These are phyloP conservation scores for Doris montereyensis DNA, from an alignment of 2,888 invertebrate species.

Conservation along the genomic window DNA sequence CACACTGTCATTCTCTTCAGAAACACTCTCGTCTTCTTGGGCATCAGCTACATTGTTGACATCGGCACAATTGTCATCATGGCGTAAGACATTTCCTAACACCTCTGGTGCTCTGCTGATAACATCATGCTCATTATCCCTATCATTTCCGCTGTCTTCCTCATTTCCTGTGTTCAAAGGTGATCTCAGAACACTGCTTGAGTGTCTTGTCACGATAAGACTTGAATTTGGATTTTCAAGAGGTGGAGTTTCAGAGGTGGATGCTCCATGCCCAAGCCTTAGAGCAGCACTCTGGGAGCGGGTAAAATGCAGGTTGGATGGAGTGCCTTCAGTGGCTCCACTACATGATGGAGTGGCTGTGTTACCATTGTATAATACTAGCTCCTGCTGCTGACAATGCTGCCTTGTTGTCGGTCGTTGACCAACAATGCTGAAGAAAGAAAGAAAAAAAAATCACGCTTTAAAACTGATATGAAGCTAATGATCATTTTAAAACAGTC, in stretches of 20 bases:
- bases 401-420: conserved; percentile 30
- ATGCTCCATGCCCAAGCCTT: conserved; percentile 34
- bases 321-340: conserved; percentile 32
- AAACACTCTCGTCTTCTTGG: conserved; percentile 31
- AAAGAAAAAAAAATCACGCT: too few species aligned
- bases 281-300: conserved; percentile 37
- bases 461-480: too few species aligned
- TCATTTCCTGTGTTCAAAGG: conserved; percentile 16
- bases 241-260: conserved; percentile 41
- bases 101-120: too few species aligned
- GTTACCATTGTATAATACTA: background rate
- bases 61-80: background rate
- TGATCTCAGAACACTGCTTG: background rate
- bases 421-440: background rate
- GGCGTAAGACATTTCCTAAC: too few species aligned
- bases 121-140: background rate
- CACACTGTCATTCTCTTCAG: conserved; percentile 30
- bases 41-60: background rate
- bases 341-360: conserved; percentile 25
- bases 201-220: conserved; percentile 35
- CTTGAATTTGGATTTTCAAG: conserved; percentile 30
- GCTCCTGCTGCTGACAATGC: conserved; percentile 27
- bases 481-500: too few species aligned
- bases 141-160: background rate
- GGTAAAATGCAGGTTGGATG: conserved; percentile 32